These are phyloP conservation scores for Sebastes hopkinsi DNA, from an alignment of 2,797 vertebrate genomes.

Conservation along the genomic window DNA sequence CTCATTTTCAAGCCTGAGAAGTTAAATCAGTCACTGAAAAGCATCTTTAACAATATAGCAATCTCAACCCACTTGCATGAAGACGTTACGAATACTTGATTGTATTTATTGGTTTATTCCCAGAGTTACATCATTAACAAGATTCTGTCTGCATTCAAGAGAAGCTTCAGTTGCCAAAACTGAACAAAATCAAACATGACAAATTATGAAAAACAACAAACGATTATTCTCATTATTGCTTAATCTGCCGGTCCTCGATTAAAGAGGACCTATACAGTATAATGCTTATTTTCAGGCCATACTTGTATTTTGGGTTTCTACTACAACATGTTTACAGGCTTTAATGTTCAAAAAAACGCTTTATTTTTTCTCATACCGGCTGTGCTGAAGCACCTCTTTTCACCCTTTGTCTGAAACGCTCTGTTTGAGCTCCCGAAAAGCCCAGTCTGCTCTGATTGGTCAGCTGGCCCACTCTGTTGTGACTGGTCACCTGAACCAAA, in stretches of 20 bases:
- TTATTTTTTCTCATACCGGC: too few species aligned
- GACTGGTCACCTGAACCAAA: too few species aligned
- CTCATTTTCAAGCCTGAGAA: not conserved
- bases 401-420: too few species aligned
- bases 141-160: not conserved
- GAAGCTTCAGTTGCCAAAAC: not conserved
- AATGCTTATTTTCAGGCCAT: too few species aligned
- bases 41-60: not conserved
- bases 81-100: not conserved
- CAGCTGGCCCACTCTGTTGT: too few species aligned
- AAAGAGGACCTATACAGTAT: not conserved
- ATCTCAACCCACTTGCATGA: not conserved
- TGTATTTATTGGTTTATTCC: slow-evolving; percentile 9
- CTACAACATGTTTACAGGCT: too few species aligned
- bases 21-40: slow-evolving; percentile 3
- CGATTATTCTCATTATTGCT: not conserved
- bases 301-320: too few species aligned
- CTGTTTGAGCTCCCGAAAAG: too few species aligned
- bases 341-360: too few species aligned
- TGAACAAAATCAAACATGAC: slow-evolving; percentile 1
- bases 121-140: slow-evolving; percentile 8
- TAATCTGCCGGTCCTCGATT: not conserved
- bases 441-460: too few species aligned
- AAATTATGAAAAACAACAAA: not conserved
- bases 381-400: too few species aligned